These are phyloP conservation scores for Sciurus niger DNA, from an alignment of 2,113 vertebrate species.

Conservation along the genomic window DNA sequence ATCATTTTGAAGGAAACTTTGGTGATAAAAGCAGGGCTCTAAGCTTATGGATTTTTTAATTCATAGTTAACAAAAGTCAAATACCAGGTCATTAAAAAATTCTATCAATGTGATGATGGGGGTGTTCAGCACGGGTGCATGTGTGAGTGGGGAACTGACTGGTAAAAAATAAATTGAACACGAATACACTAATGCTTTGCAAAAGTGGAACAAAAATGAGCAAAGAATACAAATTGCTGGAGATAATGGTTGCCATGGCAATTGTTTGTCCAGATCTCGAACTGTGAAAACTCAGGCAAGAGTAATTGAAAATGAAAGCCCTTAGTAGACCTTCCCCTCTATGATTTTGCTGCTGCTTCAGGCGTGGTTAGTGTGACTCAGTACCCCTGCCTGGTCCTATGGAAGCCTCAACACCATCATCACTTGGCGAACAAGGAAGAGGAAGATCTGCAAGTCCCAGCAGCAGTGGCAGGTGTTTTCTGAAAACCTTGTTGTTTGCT, in stretches of 20 bases:
- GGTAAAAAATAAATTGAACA: constrained; percentile 59
- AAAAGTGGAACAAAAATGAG: constrained; percentile 69
- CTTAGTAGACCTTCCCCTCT: neutral
- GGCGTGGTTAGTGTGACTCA: neutral
- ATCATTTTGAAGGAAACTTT: constrained; percentile 63
- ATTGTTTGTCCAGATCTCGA: constrained; percentile 66
- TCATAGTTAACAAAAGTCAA: constrained; percentile 64
- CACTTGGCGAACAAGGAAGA: neutral
- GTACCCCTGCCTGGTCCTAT: neutral
- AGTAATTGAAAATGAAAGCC: constrained; percentile 50
- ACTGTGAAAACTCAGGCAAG: neutral
- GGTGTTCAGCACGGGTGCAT: neutral
- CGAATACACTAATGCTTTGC: constrained; percentile 24
- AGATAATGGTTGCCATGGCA: constrained; percentile 72
- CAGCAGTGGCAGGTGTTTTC: neutral
- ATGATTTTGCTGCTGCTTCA: neutral
- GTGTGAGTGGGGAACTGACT: neutral
- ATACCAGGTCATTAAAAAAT: constrained; percentile 2
- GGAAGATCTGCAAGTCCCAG: neutral
- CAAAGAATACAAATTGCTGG: constrained; percentile 65
- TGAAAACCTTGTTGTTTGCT: neutral
- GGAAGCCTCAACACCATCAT: neutral
- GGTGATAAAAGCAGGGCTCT: constrained; percentile 48
- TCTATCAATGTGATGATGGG: neutral
- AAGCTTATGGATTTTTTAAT: constrained; percentile 32